Conservation (phyloP, 2,888 invertebrate species). For the Lapara coniferarum region DNA sequence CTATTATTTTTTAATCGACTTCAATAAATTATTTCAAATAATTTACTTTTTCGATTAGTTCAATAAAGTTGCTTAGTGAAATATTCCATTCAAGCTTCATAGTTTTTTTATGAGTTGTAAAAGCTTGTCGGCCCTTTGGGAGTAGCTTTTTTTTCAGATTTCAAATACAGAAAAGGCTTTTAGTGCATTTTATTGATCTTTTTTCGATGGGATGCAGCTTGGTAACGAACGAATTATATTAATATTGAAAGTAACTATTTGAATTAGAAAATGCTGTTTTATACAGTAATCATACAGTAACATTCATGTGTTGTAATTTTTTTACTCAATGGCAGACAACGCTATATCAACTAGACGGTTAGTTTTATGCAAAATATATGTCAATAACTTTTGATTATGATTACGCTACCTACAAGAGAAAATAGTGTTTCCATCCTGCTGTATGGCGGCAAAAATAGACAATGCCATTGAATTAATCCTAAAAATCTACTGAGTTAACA, state of each 20-base stretch:
- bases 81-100: slow-evolving; percentile 7
- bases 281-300: not conserved
- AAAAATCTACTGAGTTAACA: no score
- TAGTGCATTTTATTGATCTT: not conserved
- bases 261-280: not conserved
- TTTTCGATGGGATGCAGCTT: not conserved
- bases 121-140: slow-evolving; percentile 19
- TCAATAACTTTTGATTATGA: no score
- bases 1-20: not conserved
- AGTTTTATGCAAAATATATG: no score
- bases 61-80: not conserved
- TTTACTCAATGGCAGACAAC: no score
- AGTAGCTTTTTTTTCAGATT: slow-evolving; percentile 9
- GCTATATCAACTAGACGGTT: no score
- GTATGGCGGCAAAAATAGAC: no score
- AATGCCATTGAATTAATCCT: no score
- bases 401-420: no score
- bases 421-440: no score
- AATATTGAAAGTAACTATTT: not conserved
- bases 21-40: not conserved
- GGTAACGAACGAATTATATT: no score
- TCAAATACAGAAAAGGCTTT: slow-evolving; percentile 5
- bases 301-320: no score
- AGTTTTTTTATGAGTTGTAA: slow-evolving; percentile 30
- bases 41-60: not conserved